These are phyloP conservation scores for Andricus curvator DNA, from an alignment of 2,888 invertebrate species.

Conservation along the genomic window DNA sequence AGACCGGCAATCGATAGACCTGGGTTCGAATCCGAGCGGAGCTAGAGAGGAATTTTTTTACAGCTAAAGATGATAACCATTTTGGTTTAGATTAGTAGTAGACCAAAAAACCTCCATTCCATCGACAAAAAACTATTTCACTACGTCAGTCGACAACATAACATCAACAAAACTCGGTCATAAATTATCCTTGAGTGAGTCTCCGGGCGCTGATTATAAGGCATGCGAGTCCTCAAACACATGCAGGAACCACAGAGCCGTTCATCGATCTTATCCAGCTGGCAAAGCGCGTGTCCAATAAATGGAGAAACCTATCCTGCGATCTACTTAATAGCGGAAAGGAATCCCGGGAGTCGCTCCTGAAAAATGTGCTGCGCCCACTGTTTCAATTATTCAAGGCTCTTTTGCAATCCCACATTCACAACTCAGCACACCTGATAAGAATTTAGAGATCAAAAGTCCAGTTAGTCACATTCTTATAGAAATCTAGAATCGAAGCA, in stretches of 20 bases:
- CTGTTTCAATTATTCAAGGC: slow-evolving; percentile 32
- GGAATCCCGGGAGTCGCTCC: not conserved
- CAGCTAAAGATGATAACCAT: too few relatives aligned
- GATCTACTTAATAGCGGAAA: slow-evolving; percentile 37
- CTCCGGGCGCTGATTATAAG: not conserved
- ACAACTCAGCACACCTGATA: not conserved
- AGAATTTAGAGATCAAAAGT: not conserved
- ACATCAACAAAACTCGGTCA: too few relatives aligned
- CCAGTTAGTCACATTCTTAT: not conserved
- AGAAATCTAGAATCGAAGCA: not conserved
- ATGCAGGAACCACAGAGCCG: not conserved
- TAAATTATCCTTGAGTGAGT: not conserved
- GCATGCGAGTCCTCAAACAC: not conserved
- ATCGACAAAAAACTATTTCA: too few relatives aligned
- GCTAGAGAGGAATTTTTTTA: too few relatives aligned
- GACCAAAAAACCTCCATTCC: too few relatives aligned
- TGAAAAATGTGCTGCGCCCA: slow-evolving; percentile 21
- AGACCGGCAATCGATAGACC: too few relatives aligned
- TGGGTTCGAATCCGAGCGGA: too few relatives aligned
- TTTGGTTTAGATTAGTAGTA: too few relatives aligned
- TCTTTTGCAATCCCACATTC: not conserved
- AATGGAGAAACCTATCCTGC: not conserved
- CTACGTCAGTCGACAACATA: too few relatives aligned
- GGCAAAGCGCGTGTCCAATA: slow-evolving; percentile 35
- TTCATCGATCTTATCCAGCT: slow-evolving; percentile 31